phyloP scores from a whole-genome alignment of 37 sponge, comb jelly and placozoan species.

The Agelas oroides region DNA sequence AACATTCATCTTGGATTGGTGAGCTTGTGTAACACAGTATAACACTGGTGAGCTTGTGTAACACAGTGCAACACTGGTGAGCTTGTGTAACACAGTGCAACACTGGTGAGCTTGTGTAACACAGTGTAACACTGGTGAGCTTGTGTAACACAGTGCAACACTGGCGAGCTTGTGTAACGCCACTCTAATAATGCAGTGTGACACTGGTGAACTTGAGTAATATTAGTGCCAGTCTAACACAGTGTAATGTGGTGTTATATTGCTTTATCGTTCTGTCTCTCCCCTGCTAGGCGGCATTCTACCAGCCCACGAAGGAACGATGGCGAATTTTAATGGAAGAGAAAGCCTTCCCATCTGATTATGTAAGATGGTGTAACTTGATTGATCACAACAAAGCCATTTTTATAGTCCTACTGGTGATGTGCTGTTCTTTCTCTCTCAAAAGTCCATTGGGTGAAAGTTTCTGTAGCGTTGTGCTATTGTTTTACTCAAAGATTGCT shows the following conservation, averaged over 20 bases:
- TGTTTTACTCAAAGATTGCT: too few relatives aligned
- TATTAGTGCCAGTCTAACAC: too few relatives aligned
- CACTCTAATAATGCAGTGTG: too few relatives aligned
- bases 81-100: background rate
- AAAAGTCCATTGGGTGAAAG: too few relatives aligned
- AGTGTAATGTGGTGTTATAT: too few relatives aligned
- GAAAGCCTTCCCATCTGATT: conserved; percentile 88
- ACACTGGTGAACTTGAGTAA: background rate
- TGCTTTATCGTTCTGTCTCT: too few relatives aligned
- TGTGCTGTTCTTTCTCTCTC: too few relatives aligned
- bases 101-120: too few relatives aligned
- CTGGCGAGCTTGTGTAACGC: background rate
- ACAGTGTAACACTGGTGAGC: background rate
- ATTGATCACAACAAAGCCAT: too few relatives aligned
- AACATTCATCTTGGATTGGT: conserved; percentile 88
- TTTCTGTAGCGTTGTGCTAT: too few relatives aligned
- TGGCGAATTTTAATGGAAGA: conserved; percentile 88
- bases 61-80: too few relatives aligned
- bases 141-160: background rate
- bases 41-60: background rate
- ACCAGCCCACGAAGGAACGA: conserved; percentile 77
- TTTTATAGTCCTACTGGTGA: too few relatives aligned
- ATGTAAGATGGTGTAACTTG: conserved; percentile 35
- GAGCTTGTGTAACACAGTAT: background rate
- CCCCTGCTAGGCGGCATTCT: conserved; percentile 75